Base-by-base conservation (phyloP, 2,888 invertebrate genomes). In the Malthinus flaveolus region DNA sequence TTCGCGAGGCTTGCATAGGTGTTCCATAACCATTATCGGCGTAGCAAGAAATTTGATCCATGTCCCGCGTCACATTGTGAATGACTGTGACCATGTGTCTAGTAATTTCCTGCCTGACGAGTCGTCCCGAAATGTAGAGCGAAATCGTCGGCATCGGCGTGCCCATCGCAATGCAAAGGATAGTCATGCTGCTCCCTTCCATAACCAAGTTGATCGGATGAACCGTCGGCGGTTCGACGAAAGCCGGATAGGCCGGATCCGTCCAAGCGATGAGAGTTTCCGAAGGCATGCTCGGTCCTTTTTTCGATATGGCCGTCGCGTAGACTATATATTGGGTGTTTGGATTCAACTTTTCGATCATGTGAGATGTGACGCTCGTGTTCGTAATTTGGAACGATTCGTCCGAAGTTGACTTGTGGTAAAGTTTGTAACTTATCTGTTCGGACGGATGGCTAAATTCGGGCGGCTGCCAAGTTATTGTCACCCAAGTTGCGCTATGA, bases 21-120 rank as follows among this genome's bases (percentile, higher is more conserved):
- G 90, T 89, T 0, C 93, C 93, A 71, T 90, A 91, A 1, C 92
- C 93, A 72, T 93, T 93, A 79, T 93, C 92, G 0, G 91, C 93
- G 77, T 91, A 92, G 76, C 93, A 93, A 0, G 91, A 90, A 62
- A 93, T 89, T 75, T 90, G 88, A 72, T 90, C 87, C 91, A 92
- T 92, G 75, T 91, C 91, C 1, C 89, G 82, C 0, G 91, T 90
- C 8, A 93, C 89, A 75, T 93, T 93, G 74, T 90, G 88, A 60
- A 92, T 87, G n/a, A 90, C 88, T 0, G 92, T 90, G 37, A 93
- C 91, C 90, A 93, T 90, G 76, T 93, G 92, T 0, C 92, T 82
- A 0, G 91, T 90, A 33, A 87, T 87, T 63, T 91, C 91, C 77
- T 92, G 90, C 1, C 90, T 82, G n/a, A 92, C 88, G n/a, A 92